Percentiles rank a stretch among this genome's conserved stretches.
Conservation (phyloP, 2,888 invertebrate genomes). For the Tachina grossa region DNA sequence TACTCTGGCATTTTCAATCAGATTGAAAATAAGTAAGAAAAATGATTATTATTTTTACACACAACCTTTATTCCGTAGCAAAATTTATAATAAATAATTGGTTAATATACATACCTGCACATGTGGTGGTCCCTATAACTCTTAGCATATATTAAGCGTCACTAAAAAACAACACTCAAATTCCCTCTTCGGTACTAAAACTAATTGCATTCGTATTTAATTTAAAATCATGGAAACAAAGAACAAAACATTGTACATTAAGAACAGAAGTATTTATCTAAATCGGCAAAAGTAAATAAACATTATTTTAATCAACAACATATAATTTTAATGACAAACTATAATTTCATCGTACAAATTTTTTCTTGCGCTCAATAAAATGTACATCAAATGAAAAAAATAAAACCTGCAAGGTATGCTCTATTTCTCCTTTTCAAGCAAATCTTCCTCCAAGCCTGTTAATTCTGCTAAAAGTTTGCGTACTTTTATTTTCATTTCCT, state of each 20-base stretch:
- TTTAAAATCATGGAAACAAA: neutral
- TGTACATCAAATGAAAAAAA: neutral
- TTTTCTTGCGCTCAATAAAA: slow-evolving; percentile 42
- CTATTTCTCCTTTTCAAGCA: slow-evolving; percentile 57
- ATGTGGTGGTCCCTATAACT: slow-evolving; percentile 15
- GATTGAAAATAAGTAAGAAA: slow-evolving; percentile 36
- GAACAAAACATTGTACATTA: slow-evolving; percentile 23
- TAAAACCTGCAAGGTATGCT: neutral
- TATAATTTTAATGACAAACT: neutral
- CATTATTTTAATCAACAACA: slow-evolving; percentile 27
- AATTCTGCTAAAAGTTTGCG: slow-evolving; percentile 78
- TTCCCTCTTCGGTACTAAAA: slow-evolving; percentile 13
- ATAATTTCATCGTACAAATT: neutral
- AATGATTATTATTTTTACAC: slow-evolving; percentile 48
- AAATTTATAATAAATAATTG: slow-evolving; percentile 49
- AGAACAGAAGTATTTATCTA: slow-evolving; percentile 8
- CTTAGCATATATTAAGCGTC: slow-evolving; percentile 16
- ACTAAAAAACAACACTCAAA: slow-evolving; percentile 20
- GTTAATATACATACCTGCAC: slow-evolving; percentile 14
- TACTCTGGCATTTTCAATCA: slow-evolving; percentile 55
- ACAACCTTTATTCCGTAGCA: slow-evolving; percentile 48
- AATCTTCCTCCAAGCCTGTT: slow-evolving; percentile 80
- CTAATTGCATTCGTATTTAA: slow-evolving; percentile 18
- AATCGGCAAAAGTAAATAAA: slow-evolving; percentile 31
- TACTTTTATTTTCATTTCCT: slow-evolving; percentile 82